Percentiles rank a stretch among this genome's conserved stretches.
Conservation (phyloP, 2,797 vertebrate genomes). For the Percopsis omiscomaycus region DNA sequence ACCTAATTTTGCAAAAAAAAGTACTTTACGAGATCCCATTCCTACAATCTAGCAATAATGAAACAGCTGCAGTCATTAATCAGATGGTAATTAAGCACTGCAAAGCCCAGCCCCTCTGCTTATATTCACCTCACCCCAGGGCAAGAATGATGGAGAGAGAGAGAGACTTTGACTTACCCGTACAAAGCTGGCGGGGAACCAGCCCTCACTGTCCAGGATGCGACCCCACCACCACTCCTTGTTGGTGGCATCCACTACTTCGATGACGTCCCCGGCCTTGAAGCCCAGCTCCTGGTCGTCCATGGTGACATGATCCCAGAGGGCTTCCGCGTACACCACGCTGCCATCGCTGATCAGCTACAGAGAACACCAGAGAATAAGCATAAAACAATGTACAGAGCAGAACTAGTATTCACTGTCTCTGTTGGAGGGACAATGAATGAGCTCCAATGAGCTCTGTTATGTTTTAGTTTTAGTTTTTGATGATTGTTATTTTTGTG, state of each 20-base stretch:
- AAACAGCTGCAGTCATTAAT: slow-evolving; percentile 6
- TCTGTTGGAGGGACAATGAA: no score
- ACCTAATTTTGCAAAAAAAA: background rate
- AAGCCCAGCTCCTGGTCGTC: slow-evolving; percentile 97
- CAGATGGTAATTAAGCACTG: slow-evolving; percentile 1
- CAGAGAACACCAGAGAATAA: slow-evolving; percentile 2
- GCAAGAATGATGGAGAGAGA: background rate
- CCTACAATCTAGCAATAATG: background rate
- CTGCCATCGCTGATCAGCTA: slow-evolving; percentile 98
- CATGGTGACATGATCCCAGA: slow-evolving; percentile 99
- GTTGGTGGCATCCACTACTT: slow-evolving; percentile 95
- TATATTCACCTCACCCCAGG: background rate
- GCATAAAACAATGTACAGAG: background rate
- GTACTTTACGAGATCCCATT: background rate
- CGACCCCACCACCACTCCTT: slow-evolving; percentile 99
- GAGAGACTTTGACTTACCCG: slow-evolving; percentile 77
- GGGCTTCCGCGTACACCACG: slow-evolving; percentile 91
- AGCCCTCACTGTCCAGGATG: slow-evolving; percentile 90
- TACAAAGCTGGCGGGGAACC: slow-evolving; percentile 96
- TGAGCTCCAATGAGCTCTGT: no score
- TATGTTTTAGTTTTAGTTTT: no score
- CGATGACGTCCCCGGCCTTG: slow-evolving; percentile 92
- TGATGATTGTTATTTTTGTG: no score
- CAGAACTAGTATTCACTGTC: no score
- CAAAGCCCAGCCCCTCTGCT: background rate